These are phyloP conservation scores for Diorhabda elongata DNA, from an alignment of 1,140 invertebrate species.

Conservation along the genomic window DNA sequence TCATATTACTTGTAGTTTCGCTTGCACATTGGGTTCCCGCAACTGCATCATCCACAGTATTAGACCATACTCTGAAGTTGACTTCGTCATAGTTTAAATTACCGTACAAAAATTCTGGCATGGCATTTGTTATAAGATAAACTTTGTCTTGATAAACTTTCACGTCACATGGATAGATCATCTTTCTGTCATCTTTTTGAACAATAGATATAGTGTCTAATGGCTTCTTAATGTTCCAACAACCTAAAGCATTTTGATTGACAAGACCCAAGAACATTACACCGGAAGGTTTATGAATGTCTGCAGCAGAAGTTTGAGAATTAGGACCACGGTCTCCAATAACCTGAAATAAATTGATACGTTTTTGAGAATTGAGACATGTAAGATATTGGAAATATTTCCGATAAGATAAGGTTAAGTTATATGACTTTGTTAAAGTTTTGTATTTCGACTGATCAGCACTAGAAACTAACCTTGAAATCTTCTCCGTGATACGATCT, in stretches of 20 bases:
- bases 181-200: constrained; percentile 52
- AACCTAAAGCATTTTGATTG: constrained; percentile 62
- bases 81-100: constrained; percentile 52
- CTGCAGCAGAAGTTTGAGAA: constrained; percentile 60
- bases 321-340: constrained; percentile 57
- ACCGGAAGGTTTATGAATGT: constrained; percentile 50
- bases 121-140: constrained; percentile 57
- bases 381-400: no score
- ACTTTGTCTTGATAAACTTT: constrained; percentile 53
- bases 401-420: no score
- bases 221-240: constrained; percentile 62
- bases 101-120: constrained; percentile 58
- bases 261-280: constrained; percentile 64
- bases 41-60: constrained; percentile 34
- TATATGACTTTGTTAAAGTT: no score
- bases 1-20: constrained; percentile 5
- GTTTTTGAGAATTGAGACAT: no score
- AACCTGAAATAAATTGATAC: constrained; percentile 44
- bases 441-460: no score
- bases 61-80: constrained; percentile 56
- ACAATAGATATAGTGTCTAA: constrained; percentile 58
- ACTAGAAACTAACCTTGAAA: constrained; percentile 41
- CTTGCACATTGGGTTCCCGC: constrained; percentile 34
- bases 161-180: constrained; percentile 61
- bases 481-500: constrained; percentile 57